Evolutionary conservation across 2,888 invertebrate genomes (phyloP).

Genomic region (Diplazon laetatorius): DNA sequence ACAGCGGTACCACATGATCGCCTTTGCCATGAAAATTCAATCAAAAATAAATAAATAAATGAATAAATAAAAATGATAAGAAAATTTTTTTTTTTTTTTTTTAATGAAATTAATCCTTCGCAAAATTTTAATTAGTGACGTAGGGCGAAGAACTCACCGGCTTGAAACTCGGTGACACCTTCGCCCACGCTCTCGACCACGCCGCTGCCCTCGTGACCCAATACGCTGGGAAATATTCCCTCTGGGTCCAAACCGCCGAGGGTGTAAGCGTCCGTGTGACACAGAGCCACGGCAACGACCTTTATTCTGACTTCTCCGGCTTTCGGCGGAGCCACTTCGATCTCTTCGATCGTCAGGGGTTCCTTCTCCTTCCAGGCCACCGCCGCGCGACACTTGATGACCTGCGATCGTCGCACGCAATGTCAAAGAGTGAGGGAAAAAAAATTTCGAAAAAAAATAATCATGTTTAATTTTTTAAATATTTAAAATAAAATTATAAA

Average conservation of each 20-base stretch:
- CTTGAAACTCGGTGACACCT: slow-evolving; percentile 92
- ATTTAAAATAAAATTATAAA: too few species aligned
- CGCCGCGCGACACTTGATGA: slow-evolving; percentile 96
- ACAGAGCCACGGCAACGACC: slow-evolving; percentile 91
- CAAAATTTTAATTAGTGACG: too few species aligned
- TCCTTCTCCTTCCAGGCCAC: slow-evolving; percentile 98
- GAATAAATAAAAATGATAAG: too few species aligned
- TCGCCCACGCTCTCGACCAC: slow-evolving; percentile 98
- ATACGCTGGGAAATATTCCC: slow-evolving; percentile 94
- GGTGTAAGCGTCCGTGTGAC: slow-evolving; percentile 97
- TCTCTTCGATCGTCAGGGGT: slow-evolving; percentile 93
- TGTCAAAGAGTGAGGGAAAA: slow-evolving; percentile 46
- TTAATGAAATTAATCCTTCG: too few species aligned
- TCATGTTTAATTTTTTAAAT: too few species aligned
- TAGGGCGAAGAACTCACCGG: slow-evolving; percentile 84
- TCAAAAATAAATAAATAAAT: too few species aligned
- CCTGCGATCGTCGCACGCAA: slow-evolving; percentile 82
- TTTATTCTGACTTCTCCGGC: slow-evolving; percentile 95
- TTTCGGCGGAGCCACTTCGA: slow-evolving; percentile 97
- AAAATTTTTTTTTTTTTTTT: too few species aligned
- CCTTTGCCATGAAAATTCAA: too few species aligned
- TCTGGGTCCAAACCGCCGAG: slow-evolving; percentile 94
- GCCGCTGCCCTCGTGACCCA: slow-evolving; percentile 98
- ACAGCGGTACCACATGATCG: slow-evolving; percentile 98
- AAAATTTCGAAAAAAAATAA: too few species aligned